phyloP scores from a whole-genome alignment of 2,797 vertebrate species.

The Tachyglossus aculeatus region DNA sequence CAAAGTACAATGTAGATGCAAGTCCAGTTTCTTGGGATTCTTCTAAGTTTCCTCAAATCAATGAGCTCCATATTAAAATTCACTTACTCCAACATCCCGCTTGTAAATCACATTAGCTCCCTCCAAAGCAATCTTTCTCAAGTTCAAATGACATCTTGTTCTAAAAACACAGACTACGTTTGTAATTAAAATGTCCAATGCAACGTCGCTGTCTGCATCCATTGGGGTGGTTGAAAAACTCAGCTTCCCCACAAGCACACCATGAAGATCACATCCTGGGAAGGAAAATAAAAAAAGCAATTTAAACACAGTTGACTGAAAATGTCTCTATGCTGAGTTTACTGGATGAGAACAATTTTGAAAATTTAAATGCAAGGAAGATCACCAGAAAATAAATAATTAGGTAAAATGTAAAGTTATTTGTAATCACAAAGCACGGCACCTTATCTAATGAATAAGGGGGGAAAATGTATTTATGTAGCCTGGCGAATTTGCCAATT shows the following conservation, averaged over 20 bases:
- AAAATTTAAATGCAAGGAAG: not conserved
- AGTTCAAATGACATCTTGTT: constrained; percentile 97
- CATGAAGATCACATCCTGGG: constrained; percentile 78
- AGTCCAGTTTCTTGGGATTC: too few species aligned
- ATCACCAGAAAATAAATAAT: not conserved
- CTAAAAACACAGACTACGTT: constrained; percentile 98
- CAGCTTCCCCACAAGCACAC: constrained; percentile 65
- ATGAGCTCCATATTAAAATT: constrained; percentile 12
- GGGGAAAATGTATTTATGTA: not conserved
- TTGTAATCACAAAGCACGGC: not conserved
- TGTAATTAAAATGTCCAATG: constrained; percentile 96
- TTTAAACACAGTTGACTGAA: constrained; percentile 28
- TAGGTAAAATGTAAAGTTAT: not conserved
- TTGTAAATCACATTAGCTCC: constrained; percentile 98
- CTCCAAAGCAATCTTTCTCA: constrained; percentile 95
- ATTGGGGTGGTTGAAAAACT: constrained; percentile 83
- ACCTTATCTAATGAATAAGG: too few species aligned
- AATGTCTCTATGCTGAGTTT: constrained; percentile 14
- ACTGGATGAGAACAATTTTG: constrained; percentile 6
- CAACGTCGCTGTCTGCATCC: constrained; percentile 95
- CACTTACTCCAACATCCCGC: constrained; percentile 93
- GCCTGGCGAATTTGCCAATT: too few species aligned
- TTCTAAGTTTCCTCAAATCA: too few species aligned
- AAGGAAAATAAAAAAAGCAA: constrained; percentile 57
- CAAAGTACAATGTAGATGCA: too few species aligned